A percentile compares a stretch with the other conserved stretches of the same genome.
These are phyloP conservation scores for Gortyna flavago DNA, from an alignment of 2,888 invertebrate species.

Conservation along the genomic window DNA sequence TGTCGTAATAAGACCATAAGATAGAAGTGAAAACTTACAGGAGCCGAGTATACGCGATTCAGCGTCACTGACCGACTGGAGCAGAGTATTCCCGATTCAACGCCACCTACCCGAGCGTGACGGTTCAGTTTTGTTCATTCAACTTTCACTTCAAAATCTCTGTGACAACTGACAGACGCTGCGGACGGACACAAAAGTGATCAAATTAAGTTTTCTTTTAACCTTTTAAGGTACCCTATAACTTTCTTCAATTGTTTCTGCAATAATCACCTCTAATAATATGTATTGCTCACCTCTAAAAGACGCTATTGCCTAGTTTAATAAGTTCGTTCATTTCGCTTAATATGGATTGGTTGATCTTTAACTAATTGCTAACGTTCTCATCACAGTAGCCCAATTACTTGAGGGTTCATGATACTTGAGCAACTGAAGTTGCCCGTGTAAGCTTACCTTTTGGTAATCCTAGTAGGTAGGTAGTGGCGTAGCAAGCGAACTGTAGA, in stretches of 20 bases:
- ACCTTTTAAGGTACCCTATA: not conserved
- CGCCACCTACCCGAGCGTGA: not conserved
- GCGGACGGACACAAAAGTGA: not conserved
- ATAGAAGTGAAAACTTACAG: not conserved
- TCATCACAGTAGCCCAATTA: not conserved
- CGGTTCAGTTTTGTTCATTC: not conserved
- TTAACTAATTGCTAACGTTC: not conserved
- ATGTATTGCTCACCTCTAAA: not conserved
- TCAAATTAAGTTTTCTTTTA: not conserved
- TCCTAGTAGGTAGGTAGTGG: constrained; percentile 27
- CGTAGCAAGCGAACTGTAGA: constrained; percentile 6
- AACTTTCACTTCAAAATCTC: not conserved
- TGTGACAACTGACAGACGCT: not conserved
- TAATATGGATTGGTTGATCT: not conserved
- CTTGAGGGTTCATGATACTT: not conserved
- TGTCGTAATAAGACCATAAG: not conserved
- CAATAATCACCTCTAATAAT: not conserved
- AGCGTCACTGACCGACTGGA: not conserved
- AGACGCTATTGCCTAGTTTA: not conserved
- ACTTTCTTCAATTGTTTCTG: not conserved
- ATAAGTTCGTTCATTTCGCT: not conserved
- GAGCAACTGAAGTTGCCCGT: not conserved
- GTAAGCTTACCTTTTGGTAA: constrained; percentile 23
- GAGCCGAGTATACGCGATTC: not conserved
- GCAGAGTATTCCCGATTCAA: not conserved